These are phyloP conservation scores for Chelidonichthys spinosus DNA, from an alignment of 2,797 vertebrate species.

Conservation along the genomic window DNA sequence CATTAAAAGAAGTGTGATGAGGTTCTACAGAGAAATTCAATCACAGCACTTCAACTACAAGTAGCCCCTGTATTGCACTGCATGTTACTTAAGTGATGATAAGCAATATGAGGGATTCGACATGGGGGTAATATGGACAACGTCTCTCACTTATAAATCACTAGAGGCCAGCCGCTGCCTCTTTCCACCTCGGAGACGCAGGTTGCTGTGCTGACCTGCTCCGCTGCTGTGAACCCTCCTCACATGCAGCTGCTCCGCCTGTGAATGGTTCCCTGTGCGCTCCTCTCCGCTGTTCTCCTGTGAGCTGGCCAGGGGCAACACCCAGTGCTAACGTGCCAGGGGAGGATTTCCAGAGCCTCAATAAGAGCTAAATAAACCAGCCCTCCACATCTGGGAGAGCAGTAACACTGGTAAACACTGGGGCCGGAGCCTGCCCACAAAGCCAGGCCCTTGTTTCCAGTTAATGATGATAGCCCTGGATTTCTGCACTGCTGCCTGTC, in stretches of 20 bases:
- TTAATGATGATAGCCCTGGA: constrained; percentile 64
- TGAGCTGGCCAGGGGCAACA: constrained; percentile 70
- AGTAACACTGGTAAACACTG: constrained; percentile 71
- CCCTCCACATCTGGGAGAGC: constrained; percentile 76
- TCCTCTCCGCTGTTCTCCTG: constrained; percentile 54
- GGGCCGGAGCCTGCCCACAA: constrained; percentile 50
- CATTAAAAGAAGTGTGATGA: constrained; percentile 15
- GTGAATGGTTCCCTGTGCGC: constrained; percentile 69
- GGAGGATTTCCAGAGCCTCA: constrained; percentile 83
- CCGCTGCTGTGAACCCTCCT: constrained; percentile 47
- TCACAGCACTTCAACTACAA: constrained; percentile 16
- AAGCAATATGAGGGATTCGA: constrained; percentile 13
- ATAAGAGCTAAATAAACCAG: constrained; percentile 78
- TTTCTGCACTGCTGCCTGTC: constrained; percentile 73
- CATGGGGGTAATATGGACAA: background rate
- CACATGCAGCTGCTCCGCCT: constrained; percentile 67
- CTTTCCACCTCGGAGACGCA: constrained; percentile 35
- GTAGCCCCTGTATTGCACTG: background rate
- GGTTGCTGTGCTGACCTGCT: constrained; percentile 46
- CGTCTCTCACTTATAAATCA: constrained; percentile 43
- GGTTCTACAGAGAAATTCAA: constrained; percentile 15
- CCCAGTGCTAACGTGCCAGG: constrained; percentile 76
- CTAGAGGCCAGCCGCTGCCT: background rate
- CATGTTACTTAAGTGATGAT: background rate
- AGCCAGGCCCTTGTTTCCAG: constrained; percentile 66